Evolutionary conservation across 2,113 vertebrate genomes (phyloP), one percentile per base, ranked within the genome.

Genomic region (Tetrao urogallus): DNA sequence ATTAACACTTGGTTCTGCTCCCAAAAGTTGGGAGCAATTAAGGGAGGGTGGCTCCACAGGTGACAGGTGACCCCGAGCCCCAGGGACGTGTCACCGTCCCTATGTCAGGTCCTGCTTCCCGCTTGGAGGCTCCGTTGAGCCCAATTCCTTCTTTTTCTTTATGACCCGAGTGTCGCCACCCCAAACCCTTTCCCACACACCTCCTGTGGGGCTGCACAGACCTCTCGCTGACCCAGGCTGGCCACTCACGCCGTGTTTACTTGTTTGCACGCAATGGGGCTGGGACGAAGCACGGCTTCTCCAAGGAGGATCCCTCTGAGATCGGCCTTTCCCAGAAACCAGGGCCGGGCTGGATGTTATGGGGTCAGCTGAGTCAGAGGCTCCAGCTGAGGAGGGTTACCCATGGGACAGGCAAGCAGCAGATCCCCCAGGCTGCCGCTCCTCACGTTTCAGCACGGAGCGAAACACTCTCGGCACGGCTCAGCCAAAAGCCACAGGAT

Each of bases 261-360:
- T 93, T 1, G 2, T 63, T 88, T 8, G 2, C 92, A 92, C 2
- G 72, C 94, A 86, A 86, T 0, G 2, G 71, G 89, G 89, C 47
- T 58, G 80, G 91, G 94, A 56, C 1, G 10, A 77, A 36, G 1
- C 57, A 58, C 11, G 19, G 1, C 48, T 93, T 86, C 40, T 63
- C 84, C 48, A 10, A 0, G 21, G 4, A 43, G 1, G 1, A 52
- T 63, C 65, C 86, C 58, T 42, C 5, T 1, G 83, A 85, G 82
- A 88, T 3, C 24, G 22, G 25, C 10, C 86, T 86, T 96, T 94
- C 93, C 66, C 92, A 86, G 83, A 94, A 95, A 90, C 6, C n/a
- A 61, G 82, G 75, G 75, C 60, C 22, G 65, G 60, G 64, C 19
- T 32, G 85, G 89, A 6, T 42, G 17, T 52, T 67, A 5, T 18